Conservation (phyloP, 2,888 invertebrate genomes). For the Chouioia cunea region DNA sequence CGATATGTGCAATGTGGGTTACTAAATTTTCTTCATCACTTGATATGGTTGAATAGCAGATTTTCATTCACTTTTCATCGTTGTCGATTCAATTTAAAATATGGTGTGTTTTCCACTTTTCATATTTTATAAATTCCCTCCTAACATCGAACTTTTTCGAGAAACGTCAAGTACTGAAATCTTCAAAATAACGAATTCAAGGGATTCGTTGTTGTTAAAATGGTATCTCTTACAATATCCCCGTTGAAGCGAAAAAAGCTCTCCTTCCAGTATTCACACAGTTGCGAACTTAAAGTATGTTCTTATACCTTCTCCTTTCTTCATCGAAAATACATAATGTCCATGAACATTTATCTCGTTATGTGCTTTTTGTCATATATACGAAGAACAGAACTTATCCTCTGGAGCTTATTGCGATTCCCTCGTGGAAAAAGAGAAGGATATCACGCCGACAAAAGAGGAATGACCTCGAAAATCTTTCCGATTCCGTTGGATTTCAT, state of each 20-base stretch:
- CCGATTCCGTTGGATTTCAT: slow-evolving; percentile 14
- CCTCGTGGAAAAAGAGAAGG: slow-evolving; percentile 7
- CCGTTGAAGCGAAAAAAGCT: slow-evolving; percentile 3
- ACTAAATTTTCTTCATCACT: too few species aligned
- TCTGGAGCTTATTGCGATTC: slow-evolving; percentile 21
- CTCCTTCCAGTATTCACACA: background rate
- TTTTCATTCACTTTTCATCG: too few species aligned
- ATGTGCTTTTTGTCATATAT: too few species aligned
- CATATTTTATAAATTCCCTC: too few species aligned
- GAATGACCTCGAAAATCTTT: slow-evolving; percentile 38
- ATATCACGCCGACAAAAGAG: slow-evolving; percentile 26
- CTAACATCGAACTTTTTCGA: background rate
- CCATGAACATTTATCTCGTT: too few species aligned
- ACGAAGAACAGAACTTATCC: too few species aligned
- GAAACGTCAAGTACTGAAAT: background rate
- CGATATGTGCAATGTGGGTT: too few species aligned
- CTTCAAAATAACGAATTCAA: slow-evolving; percentile 11
- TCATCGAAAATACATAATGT: slow-evolving; percentile 24
- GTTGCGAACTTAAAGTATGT: slow-evolving; percentile 7
- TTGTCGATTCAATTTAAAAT: too few species aligned
- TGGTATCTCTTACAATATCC: background rate
- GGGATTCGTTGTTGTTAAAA: background rate
- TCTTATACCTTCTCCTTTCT: too few species aligned
- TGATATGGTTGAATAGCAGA: too few species aligned
- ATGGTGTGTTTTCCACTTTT: too few species aligned